phyloP scores from a whole-genome alignment of 2,797 vertebrate species.

The Neopelma chrysocephalum region DNA sequence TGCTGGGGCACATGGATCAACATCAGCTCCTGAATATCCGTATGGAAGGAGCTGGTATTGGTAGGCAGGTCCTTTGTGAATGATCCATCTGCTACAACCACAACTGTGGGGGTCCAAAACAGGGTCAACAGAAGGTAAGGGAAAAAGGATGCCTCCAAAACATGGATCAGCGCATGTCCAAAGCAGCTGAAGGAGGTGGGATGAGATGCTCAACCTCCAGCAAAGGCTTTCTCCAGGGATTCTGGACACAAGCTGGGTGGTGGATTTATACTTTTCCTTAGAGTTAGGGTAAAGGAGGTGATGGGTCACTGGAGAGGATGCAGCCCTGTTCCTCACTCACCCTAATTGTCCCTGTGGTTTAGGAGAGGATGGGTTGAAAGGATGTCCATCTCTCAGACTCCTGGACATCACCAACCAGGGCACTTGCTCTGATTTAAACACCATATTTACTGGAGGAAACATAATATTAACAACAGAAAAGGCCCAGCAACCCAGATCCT shows the following conservation, averaged over 20 bases:
- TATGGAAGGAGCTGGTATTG: background rate
- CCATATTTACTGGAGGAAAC: fast-evolving
- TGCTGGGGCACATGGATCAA: background rate
- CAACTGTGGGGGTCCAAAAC: background rate
- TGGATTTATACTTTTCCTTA: background rate
- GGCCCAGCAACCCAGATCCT: background rate
- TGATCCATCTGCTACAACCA: background rate
- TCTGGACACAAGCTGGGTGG: background rate
- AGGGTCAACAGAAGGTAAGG: background rate
- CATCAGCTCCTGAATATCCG: background rate
- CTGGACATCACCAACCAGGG: background rate
- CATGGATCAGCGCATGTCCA: background rate
- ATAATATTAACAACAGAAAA: background rate
- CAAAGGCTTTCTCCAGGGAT: background rate
- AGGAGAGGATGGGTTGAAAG: background rate
- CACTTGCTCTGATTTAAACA: background rate
- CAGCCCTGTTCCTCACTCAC: background rate
- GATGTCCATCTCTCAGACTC: background rate
- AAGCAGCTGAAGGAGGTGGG: background rate
- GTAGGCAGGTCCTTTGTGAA: background rate
- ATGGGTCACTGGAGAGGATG: background rate
- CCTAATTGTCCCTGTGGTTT: background rate
- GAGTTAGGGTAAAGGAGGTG: background rate
- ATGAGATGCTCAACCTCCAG: background rate
- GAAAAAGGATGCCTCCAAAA: background rate